Base-by-base conservation (phyloP, 2,888 invertebrate genomes). In the Tachina lurida region DNA sequence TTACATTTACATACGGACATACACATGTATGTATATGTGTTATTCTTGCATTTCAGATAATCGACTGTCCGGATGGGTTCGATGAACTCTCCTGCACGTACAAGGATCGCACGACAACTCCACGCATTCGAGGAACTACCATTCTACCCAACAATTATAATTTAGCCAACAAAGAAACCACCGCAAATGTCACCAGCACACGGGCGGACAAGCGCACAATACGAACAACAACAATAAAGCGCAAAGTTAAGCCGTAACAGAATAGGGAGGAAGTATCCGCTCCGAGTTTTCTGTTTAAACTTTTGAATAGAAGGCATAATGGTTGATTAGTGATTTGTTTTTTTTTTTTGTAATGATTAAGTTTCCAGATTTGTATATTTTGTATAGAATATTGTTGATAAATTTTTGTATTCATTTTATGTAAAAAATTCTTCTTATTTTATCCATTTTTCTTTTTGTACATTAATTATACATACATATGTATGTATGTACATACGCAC, bases 71-170 rank as follows among this genome's bases (percentile, higher is more conserved):
- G 1, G 95, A 95, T 90, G 95, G 95, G 63, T 95, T 95, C 3
- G 95, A 95, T 86, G 95, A 95, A 88, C 94, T 94, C 82, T 95
- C 94, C 91, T 95, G 95, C 89, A 94, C 93, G 89, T 94, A 95
- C 90, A 94, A 94, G 91, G 91, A 91, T 17, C 88, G 90, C 15
- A 89, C 87, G 68, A 88, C 88, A 13, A 88, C 88, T 8, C 88
- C 87, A 7, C 87, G 84, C 17, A 87, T 76, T 43, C 87, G 88
- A 52, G 56, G 86, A 71, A 87, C 82, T 17, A 83, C 82, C 10
- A 75, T 68, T 81, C 39, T 75, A n/a, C 65, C 87, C 15, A 81
- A 85, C 19, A 70, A 80, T 43, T 86, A 79, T 31, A 83, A 76
- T 49, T 31, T 71, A 12, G 76, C 87, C 39, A 84, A 63, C 39